Percentiles rank a stretch among this genome's conserved stretches.
Evolutionary conservation across 2,888 invertebrate genomes (phyloP).

Genomic region (Caenorhabditis sp.): DNA sequence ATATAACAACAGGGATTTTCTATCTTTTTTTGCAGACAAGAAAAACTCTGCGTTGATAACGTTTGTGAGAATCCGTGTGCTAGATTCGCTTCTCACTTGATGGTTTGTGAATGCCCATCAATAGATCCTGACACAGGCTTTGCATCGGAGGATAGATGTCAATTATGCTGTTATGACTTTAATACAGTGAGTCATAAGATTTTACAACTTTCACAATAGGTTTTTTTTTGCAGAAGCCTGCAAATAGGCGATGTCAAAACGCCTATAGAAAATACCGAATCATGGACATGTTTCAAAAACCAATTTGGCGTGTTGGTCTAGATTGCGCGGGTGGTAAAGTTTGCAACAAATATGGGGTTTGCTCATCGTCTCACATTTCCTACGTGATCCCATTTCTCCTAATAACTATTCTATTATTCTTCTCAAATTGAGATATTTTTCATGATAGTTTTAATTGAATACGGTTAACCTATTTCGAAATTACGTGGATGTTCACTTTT

Average conservation of each 20-base stretch:
- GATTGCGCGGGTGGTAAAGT: conserved; percentile 68
- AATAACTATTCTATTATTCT: conserved; percentile 9
- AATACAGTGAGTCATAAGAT: conserved; percentile 62
- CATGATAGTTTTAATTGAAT: conserved; percentile 3
- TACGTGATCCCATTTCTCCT: conserved; percentile 25
- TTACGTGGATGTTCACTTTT: conserved; percentile 29
- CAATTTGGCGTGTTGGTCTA: conserved; percentile 68
- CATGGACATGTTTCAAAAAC: conserved; percentile 52
- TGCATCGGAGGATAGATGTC: conserved; percentile 70
- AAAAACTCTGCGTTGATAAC: conserved; percentile 70
- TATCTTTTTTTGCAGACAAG: conserved; percentile 56
- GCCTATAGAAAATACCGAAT: conserved; percentile 69
- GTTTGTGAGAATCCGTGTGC: conserved; percentile 71
- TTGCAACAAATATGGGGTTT: conserved; percentile 70
- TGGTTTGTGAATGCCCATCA: conserved; percentile 71
- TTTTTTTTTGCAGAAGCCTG: conserved; percentile 62
- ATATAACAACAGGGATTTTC: no score
- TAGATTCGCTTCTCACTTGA: conserved; percentile 65
- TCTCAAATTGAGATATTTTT: conserved; percentile 6
- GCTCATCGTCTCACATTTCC: conserved; percentile 51
- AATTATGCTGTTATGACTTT: conserved; percentile 71
- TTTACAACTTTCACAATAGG: no score
- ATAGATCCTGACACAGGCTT: conserved; percentile 71
- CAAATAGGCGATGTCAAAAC: conserved; percentile 67
- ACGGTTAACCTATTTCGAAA: conserved; percentile 6